phyloP scores from a whole-genome alignment of 2,113 vertebrate genomes.

The Phocoena sinus region DNA sequence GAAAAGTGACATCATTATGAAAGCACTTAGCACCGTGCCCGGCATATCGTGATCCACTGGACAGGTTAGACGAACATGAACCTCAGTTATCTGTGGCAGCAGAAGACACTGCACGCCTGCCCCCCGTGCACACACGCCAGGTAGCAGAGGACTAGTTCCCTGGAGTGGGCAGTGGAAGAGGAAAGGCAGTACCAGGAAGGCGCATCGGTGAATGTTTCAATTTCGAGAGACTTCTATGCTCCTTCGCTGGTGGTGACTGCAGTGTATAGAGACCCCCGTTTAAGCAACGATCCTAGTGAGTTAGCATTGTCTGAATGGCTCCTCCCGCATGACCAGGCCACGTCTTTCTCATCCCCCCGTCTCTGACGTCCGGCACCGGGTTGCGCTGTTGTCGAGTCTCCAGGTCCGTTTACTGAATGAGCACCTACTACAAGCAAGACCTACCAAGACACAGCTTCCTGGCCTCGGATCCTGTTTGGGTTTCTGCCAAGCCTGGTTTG shows the following conservation, averaged over 20 bases:
- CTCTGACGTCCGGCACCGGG: neutral
- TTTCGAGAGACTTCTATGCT: neutral
- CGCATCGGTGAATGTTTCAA: rapidly evolving
- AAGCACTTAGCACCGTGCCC: rapidly evolving
- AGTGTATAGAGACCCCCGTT: neutral
- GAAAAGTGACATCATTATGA: rapidly evolving
- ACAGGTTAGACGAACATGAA: neutral
- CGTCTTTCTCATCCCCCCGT: neutral
- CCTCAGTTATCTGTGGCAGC: neutral
- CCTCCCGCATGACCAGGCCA: neutral
- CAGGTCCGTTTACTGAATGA: neutral
- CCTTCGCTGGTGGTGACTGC: neutral
- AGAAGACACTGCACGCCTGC: neutral
- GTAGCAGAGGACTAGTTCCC: neutral
- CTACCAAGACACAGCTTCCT: neutral
- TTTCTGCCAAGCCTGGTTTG: slow-evolving; percentile 60
- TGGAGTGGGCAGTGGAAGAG: neutral
- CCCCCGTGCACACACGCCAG: rapidly evolving
- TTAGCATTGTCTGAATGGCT: rapidly evolving
- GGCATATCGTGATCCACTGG: neutral
- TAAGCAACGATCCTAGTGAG: neutral
- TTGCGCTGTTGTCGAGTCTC: neutral
- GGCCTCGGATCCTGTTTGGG: neutral
- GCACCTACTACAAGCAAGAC: neutral
- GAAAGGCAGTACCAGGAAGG: neutral